These are phyloP conservation scores for Blastobasis lacticolella DNA, from an alignment of 2,888 invertebrate genomes.

Conservation along the genomic window DNA sequence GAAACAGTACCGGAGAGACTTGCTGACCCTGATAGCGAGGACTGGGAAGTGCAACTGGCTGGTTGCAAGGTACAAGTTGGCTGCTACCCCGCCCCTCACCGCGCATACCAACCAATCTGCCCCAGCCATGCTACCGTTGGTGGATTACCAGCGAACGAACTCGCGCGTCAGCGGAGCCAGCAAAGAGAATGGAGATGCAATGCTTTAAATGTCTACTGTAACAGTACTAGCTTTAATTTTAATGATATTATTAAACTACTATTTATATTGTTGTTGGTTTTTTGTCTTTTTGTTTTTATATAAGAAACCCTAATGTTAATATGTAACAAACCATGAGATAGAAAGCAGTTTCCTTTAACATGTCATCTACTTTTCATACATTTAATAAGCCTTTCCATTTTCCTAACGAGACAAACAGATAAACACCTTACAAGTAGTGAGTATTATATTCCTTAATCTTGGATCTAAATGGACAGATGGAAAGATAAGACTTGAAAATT, in stretches of 20 bases:
- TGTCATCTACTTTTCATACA: too few species aligned
- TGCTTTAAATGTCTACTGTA: constrained; percentile 26
- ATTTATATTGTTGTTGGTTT: constrained; percentile 40
- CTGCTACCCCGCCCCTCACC: constrained; percentile 57
- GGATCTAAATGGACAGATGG: too few species aligned
- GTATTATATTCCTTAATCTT: too few species aligned
- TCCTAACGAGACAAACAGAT: too few species aligned
- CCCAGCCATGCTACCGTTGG: constrained; percentile 48
- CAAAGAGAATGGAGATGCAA: constrained; percentile 49
- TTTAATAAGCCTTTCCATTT: too few species aligned
- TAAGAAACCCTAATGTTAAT: background rate
- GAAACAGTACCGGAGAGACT: constrained; percentile 87
- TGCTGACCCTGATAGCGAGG: constrained; percentile 78
- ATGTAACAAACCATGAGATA: too few species aligned
- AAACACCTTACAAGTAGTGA: too few species aligned
- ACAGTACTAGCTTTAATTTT: constrained; percentile 1
- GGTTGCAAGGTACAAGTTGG: constrained; percentile 52
- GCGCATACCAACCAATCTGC: constrained; percentile 58
- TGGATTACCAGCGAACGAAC: constrained; percentile 47
- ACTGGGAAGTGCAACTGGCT: constrained; percentile 67
- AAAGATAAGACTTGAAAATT: too few species aligned
- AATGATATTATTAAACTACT: constrained; percentile 44
- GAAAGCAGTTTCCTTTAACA: too few species aligned
- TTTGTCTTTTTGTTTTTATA: constrained; percentile 17
- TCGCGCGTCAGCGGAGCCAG: constrained; percentile 32